A percentile compares a stretch with the other conserved stretches of the same genome.
Evolutionary conservation across 2,113 vertebrate species (phyloP).

Genomic region (Chaenogobius annularis): DNA sequence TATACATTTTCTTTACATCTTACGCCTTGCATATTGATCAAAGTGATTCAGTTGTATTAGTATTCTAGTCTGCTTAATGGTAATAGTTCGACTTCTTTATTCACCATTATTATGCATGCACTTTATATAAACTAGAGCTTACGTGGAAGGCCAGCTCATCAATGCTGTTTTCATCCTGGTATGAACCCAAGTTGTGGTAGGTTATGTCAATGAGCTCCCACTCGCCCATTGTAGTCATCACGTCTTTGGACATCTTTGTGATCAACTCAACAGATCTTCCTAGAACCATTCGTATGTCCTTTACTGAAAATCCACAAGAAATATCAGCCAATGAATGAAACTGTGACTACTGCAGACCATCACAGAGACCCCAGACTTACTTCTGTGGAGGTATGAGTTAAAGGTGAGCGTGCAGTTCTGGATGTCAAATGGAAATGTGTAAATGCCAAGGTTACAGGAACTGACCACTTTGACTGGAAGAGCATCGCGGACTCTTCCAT

Average conservation of each 20-base stretch:
- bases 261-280: constrained; percentile 20
- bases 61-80: not conserved
- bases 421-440: constrained; percentile 76
- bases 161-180: accelerated
- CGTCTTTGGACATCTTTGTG: constrained; percentile 24
- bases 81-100: not conserved
- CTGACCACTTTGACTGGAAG: constrained; percentile 66
- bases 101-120: not conserved
- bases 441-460: constrained; percentile 75
- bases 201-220: constrained; percentile 74
- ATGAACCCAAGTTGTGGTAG: not conserved
- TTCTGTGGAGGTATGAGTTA: constrained; percentile 61
- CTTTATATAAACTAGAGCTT: constrained; percentile 4
- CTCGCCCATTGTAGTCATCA: constrained; percentile 73
- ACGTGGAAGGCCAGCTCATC: constrained; percentile 60
- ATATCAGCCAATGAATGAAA: not conserved
- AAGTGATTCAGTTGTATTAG: too few species aligned
- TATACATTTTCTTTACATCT: too few species aligned
- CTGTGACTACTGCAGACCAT: not conserved
- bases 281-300: constrained; percentile 53
- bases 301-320: constrained; percentile 31
- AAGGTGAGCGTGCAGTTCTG: constrained; percentile 76
- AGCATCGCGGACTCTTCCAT: constrained; percentile 35
- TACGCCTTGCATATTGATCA: too few species aligned
- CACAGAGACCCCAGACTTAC: constrained; percentile 41